Percentiles rank a stretch among this genome's conserved stretches.
These are phyloP conservation scores for Polypterus bichir DNA, from an alignment of 2,113 vertebrate species.

Conservation along the genomic window DNA sequence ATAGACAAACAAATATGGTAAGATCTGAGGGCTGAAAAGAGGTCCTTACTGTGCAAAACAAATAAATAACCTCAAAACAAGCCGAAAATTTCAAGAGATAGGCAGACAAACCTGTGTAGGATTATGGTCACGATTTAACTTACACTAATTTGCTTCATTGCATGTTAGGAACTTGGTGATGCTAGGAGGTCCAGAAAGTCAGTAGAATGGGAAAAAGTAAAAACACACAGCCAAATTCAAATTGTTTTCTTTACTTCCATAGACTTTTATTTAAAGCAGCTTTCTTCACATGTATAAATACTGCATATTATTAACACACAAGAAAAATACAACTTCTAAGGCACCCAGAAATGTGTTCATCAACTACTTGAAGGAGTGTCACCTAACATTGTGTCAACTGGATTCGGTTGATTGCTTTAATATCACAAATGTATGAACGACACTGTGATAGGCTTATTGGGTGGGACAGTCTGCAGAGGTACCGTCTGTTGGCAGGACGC, in stretches of 20 bases:
- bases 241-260: constrained; percentile 19
- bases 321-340: constrained; percentile 81
- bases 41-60: too few species aligned
- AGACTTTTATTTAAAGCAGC: constrained; percentile 83
- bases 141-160: too few species aligned
- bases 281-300: constrained; percentile 73
- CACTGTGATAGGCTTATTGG: constrained; percentile 40
- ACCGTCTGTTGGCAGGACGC: constrained; percentile 4
- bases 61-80: too few species aligned
- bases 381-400: constrained; percentile 58
- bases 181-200: too few species aligned
- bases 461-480: constrained; percentile 38
- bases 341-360: constrained; percentile 83
- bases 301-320: constrained; percentile 77
- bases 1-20: too few species aligned
- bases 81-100: too few species aligned
- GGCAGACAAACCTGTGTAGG: too few species aligned
- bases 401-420: constrained; percentile 43
- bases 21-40: too few species aligned
- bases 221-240: constrained; percentile 11
- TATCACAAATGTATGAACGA: constrained; percentile 57
- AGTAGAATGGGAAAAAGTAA: constrained; percentile 4
- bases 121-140: too few species aligned
- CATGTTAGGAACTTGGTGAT: too few species aligned
- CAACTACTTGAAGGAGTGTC: constrained; percentile 59